Conservation (phyloP, 2,888 invertebrate species). For the Pimpla rufipes region DNA sequence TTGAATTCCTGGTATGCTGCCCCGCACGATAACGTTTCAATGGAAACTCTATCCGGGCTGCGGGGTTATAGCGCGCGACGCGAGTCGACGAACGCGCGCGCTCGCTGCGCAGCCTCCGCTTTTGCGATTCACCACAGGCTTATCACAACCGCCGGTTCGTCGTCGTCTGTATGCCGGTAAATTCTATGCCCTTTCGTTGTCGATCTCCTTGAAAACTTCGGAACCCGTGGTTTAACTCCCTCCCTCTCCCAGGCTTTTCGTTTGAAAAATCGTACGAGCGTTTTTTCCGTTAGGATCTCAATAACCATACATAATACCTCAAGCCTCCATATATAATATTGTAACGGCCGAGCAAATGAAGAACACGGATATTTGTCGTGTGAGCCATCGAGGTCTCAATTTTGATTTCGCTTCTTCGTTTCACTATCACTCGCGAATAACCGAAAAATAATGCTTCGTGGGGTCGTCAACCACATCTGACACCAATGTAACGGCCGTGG, state of each 20-base stretch:
- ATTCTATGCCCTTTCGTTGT: conserved; percentile 31
- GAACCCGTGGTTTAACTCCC: not conserved
- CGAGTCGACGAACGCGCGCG: conserved; percentile 3
- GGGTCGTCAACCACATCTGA: too few species aligned
- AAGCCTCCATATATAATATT: not conserved
- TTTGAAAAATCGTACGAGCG: not conserved
- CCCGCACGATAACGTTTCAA: conserved; percentile 64
- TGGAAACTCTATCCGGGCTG: conserved; percentile 45
- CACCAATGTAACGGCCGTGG: too few species aligned
- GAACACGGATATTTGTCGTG: too few species aligned
- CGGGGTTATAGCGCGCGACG: conserved; percentile 2
- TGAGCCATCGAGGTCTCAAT: too few species aligned
- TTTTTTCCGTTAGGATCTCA: not conserved
- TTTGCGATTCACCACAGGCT: conserved; percentile 46
- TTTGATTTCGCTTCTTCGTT: too few species aligned
- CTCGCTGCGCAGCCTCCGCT: not conserved
- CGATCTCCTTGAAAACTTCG: conserved; percentile 28
- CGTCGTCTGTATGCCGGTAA: conserved; percentile 27
- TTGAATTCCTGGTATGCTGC: conserved; percentile 62
- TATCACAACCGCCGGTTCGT: conserved; percentile 48
- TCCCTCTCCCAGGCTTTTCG: not conserved
- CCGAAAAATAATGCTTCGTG: too few species aligned
- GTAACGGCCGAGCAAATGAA: too few species aligned
- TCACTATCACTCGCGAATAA: too few species aligned
- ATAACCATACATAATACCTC: not conserved